Base-by-base conservation (phyloP, 2,888 invertebrate genomes). In the Drosophila melanosoma region DNA sequence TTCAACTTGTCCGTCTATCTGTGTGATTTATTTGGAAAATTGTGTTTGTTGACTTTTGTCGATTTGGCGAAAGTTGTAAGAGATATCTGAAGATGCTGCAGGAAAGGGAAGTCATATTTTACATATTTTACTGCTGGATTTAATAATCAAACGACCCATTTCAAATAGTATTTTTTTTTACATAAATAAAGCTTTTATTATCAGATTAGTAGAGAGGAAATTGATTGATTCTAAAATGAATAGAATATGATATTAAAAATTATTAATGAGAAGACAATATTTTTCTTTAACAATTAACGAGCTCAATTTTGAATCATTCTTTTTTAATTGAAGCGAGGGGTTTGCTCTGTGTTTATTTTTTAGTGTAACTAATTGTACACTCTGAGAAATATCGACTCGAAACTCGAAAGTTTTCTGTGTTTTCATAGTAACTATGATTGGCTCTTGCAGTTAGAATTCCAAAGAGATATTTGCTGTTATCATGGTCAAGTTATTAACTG, bases 11-110 rank as follows among this genome's bases (percentile, higher is more conserved):
- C 76, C 68, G 58, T 17, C 15, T 35, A 23, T 67, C 76, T 62
- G 61, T 59, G 73, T 81, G 74, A 74, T 73, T 42, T 53, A 38
- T 51, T 69, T 59, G 68, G 65, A 71, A 76, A 82, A 87, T 69
- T 60, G 66, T 73, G 74, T 49, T 79, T 85, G 76, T 70, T 74
- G 79, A 69, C 69, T 70, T 35, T 64, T 68, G 69, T 64, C 57
- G 65, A 67, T 78, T 82, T 54, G 82, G 83, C 82, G 88, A 85
- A 85, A 87, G 88, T 88, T 81, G 59, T 33, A 42, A 56, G 60
- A 45, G n/a, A 57, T 11, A 45, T 38, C 52, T 26, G 15, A 26
- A 56, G 54, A 65, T 48, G 63, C 70, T 58, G 11, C 59, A 58
- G 68, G 64, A 75, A 74, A 53, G 52, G 74, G 75, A 74, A 74